A percentile compares a stretch with the other conserved stretches of the same genome.
Conservation (phyloP, 2,888 invertebrate genomes). For the Parnassius apollo region DNA sequence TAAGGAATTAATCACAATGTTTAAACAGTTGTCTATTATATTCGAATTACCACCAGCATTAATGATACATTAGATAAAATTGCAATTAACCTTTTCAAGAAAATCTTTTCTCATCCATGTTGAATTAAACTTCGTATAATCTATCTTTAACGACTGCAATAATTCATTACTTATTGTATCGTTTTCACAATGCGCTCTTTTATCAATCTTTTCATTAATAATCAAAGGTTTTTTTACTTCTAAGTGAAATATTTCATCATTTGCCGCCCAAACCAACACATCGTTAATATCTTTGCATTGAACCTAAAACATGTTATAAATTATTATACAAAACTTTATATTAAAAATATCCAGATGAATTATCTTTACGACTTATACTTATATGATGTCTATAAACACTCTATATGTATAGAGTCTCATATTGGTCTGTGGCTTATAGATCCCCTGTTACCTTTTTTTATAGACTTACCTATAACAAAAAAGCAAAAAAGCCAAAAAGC, state of each 20-base stretch:
- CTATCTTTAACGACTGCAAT: slow-evolving; percentile 46
- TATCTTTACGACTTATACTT: too few species aligned
- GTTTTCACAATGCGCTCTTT: slow-evolving; percentile 42
- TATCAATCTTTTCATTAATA: slow-evolving; percentile 38
- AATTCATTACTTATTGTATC: slow-evolving; percentile 44
- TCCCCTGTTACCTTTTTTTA: too few species aligned
- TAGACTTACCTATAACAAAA: too few species aligned
- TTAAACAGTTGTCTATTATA: too few species aligned
- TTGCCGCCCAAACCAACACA: slow-evolving; percentile 60
- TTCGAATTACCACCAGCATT: too few species aligned
- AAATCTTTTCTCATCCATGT: slow-evolving; percentile 69
- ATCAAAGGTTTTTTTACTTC: slow-evolving; percentile 59
- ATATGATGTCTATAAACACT: too few species aligned
- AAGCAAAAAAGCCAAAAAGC: too few species aligned
- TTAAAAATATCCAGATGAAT: too few species aligned
- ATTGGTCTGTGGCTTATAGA: too few species aligned
- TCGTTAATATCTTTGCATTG: slow-evolving; percentile 50
- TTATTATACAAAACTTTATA: not conserved
- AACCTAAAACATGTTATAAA: slow-evolving; percentile 41
- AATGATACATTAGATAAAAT: too few species aligned
- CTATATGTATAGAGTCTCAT: too few species aligned
- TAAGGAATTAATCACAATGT: too few species aligned
- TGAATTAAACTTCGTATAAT: slow-evolving; percentile 56
- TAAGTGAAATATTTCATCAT: slow-evolving; percentile 58
- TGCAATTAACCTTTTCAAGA: slow-evolving; percentile 52